Conservation (phyloP, 2,797 vertebrate species). For the Percopsis omiscomaycus region DNA sequence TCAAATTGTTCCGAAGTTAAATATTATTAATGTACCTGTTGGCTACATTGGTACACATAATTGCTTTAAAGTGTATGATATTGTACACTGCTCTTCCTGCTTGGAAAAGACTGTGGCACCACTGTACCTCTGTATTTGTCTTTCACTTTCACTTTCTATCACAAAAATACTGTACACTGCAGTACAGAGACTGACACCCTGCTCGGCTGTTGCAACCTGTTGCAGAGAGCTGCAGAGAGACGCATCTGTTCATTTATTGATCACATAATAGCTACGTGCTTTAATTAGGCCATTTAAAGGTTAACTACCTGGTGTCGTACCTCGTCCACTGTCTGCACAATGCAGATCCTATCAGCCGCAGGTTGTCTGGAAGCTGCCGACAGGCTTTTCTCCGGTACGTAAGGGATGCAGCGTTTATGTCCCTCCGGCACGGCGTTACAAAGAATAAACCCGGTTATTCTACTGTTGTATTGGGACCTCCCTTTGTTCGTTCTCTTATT, state of each 20-base stretch:
- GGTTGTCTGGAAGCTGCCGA: neutral
- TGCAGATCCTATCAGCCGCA: neutral
- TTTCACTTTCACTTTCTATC: too few species aligned
- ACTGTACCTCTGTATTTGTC: too few species aligned
- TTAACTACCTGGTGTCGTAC: constrained; percentile 61
- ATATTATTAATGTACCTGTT: too few species aligned
- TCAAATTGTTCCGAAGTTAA: too few species aligned
- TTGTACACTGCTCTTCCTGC: too few species aligned
- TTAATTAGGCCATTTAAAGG: constrained; percentile 75
- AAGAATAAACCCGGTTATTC: constrained; percentile 9
- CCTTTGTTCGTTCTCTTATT: neutral
- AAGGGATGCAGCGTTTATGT: neutral
- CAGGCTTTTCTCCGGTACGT: neutral
- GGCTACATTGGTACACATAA: too few species aligned
- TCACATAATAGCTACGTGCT: constrained; percentile 60
- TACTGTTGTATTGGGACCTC: too few species aligned
- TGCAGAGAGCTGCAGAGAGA: constrained; percentile 35
- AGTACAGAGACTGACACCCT: too few species aligned
- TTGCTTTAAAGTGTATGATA: too few species aligned
- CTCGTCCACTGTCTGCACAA: neutral
- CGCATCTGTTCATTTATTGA: constrained; percentile 57
- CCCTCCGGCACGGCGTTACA: neutral
- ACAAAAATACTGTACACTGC: too few species aligned
- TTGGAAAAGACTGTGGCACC: too few species aligned
- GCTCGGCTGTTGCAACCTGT: constrained; percentile 12